Base-by-base conservation (phyloP, 1,140 invertebrate species). In the Diabrotica virgifera region DNA sequence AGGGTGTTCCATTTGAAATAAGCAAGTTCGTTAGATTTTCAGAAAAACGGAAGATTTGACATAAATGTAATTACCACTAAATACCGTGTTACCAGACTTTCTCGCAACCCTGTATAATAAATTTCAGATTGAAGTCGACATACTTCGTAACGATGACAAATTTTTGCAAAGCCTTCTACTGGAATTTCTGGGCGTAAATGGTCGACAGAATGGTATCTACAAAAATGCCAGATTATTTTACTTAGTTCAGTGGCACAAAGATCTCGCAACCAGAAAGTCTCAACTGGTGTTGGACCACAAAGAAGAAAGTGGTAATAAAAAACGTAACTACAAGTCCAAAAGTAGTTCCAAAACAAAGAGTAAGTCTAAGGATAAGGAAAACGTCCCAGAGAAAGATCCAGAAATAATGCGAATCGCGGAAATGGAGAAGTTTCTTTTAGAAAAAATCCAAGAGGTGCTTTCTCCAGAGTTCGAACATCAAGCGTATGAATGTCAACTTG, bases 231-330 rank as follows among this genome's bases (percentile, higher is more conserved):
- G 96, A 14, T 90, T 94, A 77, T 99, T 99, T 82, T 98, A 98
- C 80, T 89, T 98, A 54, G 92, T 93, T 1, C 95, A 97, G 77
- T 99, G 97, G 97, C 98, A 96, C 79, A 86, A 93, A 66, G 95
- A 97, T 78, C 89, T 93, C 62, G 87, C 89, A 5, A 83, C 88
- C 24, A 92, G 95, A 74, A 91, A 91, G 58, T 86, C 87, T 66
- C 83, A 82, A 40, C 82, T 86, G 12, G 81, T 83, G 36, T 67
- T 82, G 77, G 77, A 79, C 73, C 75, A 84, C 77, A 82, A 81
- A 76, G 79, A 71, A 54, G 70, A 65, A 11, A 73, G 73, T 52
- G 61, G 64, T 58, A 69, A 62, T 6, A 68, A 72, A 64, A 86
- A 82, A 57, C 85, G 82, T 24, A 24, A 24, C 24, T 85, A 85